phyloP scores from a whole-genome alignment of 1,140 invertebrate genomes.

The Grapholita molesta region DNA sequence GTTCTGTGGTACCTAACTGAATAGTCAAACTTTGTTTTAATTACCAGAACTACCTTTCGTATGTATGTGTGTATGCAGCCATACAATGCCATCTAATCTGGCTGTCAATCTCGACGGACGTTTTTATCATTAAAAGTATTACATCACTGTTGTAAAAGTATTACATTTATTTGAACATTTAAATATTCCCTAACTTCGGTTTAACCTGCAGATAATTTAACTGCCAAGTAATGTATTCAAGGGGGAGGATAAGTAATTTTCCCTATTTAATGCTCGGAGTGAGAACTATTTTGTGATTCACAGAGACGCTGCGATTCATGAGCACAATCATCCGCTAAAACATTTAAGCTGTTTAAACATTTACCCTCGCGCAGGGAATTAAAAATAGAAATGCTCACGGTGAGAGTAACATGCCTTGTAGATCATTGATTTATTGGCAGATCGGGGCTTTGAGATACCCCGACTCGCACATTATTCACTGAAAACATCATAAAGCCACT shows the following conservation, averaged over 20 bases:
- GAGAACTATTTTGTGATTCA: conserved; percentile 12
- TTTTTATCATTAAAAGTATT: no score
- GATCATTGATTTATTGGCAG: conserved; percentile 64
- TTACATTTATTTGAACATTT: not conserved
- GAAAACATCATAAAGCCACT: conserved; percentile 49
- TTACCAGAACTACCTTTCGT: no score
- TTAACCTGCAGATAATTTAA: not conserved
- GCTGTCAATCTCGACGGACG: no score
- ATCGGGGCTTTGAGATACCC: conserved; percentile 48
- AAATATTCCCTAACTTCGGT: not conserved
- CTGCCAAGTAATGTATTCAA: conserved; percentile 10
- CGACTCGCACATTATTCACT: conserved; percentile 59
- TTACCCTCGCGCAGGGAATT: not conserved
- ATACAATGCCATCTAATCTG: no score
- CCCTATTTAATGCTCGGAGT: not conserved
- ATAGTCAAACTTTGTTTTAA: no score
- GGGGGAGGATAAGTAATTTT: conserved; percentile 8
- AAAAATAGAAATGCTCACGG: conserved; percentile 7
- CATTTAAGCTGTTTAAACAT: conserved; percentile 17
- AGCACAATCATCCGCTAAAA: conserved; percentile 15
- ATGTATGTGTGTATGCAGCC: no score
- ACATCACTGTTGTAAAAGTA: no score
- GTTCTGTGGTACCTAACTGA: no score
- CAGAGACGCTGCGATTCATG: not conserved
- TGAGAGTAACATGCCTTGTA: conserved; percentile 27